A percentile compares a stretch with the other conserved stretches of the same genome.
Evolutionary conservation across 2,888 invertebrate species (phyloP).

Genomic region (Scaptomyza polygonia): DNA sequence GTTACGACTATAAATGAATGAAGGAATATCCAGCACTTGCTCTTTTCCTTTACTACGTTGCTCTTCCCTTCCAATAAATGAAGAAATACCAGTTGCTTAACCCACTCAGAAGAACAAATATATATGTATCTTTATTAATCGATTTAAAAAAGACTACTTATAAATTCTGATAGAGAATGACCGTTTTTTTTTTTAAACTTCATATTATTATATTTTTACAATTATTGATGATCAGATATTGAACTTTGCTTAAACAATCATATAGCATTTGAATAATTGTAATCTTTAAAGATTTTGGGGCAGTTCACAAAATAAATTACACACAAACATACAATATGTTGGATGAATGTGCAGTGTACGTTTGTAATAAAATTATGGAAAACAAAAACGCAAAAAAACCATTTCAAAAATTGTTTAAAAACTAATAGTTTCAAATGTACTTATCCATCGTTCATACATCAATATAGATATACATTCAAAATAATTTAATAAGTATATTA

Average conservation of each 20-base stretch:
- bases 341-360: constrained; percentile 24
- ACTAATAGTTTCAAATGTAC: constrained; percentile 69
- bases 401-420: constrained; percentile 57
- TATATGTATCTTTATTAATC: constrained; percentile 75
- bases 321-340: constrained; percentile 35
- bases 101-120: constrained; percentile 82
- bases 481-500: constrained; percentile 71
- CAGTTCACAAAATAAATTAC: constrained; percentile 55
- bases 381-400: constrained; percentile 53
- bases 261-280: constrained; percentile 57
- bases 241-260: constrained; percentile 64
- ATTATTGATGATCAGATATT: constrained; percentile 55
- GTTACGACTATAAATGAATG: no score
- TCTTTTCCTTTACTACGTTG: not conserved
- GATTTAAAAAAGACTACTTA: constrained; percentile 70
- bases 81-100: constrained; percentile 53
- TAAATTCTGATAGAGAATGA: constrained; percentile 63
- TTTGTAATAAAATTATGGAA: constrained; percentile 27
- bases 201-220: constrained; percentile 40
- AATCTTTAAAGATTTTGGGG: constrained; percentile 55
- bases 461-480: constrained; percentile 41
- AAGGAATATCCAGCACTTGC: no score
- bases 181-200: constrained; percentile 41
- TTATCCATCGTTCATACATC: constrained; percentile 44
- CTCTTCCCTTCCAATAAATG: not conserved